Conservation (phyloP, 2,113 vertebrate genomes). For the Notarius quadriscutis region DNA sequence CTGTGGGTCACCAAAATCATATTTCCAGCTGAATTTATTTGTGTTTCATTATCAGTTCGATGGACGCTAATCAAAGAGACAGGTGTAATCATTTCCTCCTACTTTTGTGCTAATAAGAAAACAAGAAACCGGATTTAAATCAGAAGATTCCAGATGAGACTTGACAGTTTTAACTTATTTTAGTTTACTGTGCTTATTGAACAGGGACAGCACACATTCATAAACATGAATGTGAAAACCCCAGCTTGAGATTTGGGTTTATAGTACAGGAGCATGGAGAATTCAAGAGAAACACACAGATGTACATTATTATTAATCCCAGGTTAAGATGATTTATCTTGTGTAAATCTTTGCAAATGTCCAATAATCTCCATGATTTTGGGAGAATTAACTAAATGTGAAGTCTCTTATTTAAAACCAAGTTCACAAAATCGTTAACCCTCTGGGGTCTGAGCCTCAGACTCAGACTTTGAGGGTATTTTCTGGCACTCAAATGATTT, state of each 20-base stretch:
- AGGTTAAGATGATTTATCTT: neutral
- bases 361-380: neutral
- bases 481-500: no score
- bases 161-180: neutral
- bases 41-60: conserved; percentile 63
- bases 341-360: neutral
- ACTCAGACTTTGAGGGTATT: no score
- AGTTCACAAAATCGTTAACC: no score
- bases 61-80: conserved; percentile 50
- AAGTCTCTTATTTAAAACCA: no score
- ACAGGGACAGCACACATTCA: neutral
- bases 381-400: neutral
- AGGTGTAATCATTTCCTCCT: conserved; percentile 49
- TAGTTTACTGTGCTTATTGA: neutral
- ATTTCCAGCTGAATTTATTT: conserved; percentile 63
- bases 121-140: conserved; percentile 33
- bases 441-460: no score
- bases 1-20: neutral
- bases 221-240: neutral
- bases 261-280: neutral
- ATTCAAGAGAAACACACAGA: neutral
- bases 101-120: conserved; percentile 41
- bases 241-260: neutral
- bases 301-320: neutral
- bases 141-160: conserved; percentile 15